phyloP scores from a whole-genome alignment of 1,140 invertebrate genomes.

The Zeugodacus cucurbitae region DNA sequence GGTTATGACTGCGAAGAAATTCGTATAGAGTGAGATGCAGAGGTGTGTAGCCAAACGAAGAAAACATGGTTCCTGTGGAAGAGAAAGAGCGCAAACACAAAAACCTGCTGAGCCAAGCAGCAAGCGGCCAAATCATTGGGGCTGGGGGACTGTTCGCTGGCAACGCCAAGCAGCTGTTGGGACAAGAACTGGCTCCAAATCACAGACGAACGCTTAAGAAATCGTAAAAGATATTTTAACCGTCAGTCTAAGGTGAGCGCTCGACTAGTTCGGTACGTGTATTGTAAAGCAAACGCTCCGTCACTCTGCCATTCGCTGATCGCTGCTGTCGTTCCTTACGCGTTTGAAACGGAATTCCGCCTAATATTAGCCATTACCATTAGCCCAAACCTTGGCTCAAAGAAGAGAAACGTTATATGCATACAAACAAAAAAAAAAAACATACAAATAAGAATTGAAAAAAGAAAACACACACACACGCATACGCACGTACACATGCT shows the following conservation, averaged over 20 bases:
- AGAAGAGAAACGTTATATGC: slow-evolving; percentile 25
- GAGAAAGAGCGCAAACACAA: slow-evolving; percentile 13
- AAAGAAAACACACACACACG: not conserved
- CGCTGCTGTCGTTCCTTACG: slow-evolving; percentile 17
- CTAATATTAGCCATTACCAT: not conserved
- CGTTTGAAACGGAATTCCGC: not conserved
- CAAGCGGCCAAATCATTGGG: slow-evolving; percentile 20
- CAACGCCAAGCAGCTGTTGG: slow-evolving; percentile 29
- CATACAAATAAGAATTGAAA: not conserved
- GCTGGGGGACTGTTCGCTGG: not conserved
- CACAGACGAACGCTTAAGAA: slow-evolving; percentile 60
- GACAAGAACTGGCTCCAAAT: slow-evolving; percentile 30
- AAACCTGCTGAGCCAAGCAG: not conserved
- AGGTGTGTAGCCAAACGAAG: not conserved
- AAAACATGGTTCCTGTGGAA: slow-evolving; percentile 21
- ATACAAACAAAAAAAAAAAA: not conserved
- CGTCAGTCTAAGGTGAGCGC: slow-evolving; percentile 63
- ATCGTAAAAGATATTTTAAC: slow-evolving; percentile 62
- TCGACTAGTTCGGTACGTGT: slow-evolving; percentile 61
- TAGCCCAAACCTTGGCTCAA: not conserved
- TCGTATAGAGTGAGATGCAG: not conserved
- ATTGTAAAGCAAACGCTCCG: not conserved
- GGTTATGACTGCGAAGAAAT: not conserved
- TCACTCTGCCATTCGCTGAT: not conserved
- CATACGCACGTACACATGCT: not conserved